Conservation (phyloP, 2,797 vertebrate species). For the Rhynchotus rufescens region DNA sequence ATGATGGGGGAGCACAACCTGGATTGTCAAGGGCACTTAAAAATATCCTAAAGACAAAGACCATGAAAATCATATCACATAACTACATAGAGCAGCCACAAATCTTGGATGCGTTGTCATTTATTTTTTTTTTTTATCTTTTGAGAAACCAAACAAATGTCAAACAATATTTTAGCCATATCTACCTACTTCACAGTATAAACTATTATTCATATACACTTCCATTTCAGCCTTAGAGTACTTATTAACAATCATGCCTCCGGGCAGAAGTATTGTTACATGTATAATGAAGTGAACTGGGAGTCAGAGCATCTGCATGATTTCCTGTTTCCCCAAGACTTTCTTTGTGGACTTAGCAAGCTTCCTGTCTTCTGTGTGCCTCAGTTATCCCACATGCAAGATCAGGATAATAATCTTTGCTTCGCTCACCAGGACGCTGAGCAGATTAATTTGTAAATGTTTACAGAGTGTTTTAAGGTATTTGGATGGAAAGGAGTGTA, state of each 20-base stretch:
- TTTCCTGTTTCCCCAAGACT: background rate
- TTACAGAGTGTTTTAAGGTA: background rate
- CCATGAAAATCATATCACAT: background rate
- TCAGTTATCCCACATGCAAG: background rate
- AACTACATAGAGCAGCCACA: background rate
- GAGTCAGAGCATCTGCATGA: background rate
- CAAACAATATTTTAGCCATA: background rate
- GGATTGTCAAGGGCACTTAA: conserved; percentile 29
- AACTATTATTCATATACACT: background rate
- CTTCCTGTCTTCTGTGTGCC: background rate
- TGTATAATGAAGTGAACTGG: background rate
- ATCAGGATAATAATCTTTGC: background rate
- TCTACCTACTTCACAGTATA: background rate
- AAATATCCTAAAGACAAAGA: background rate
- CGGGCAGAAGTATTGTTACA: background rate
- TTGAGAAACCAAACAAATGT: background rate
- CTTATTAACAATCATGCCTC: background rate
- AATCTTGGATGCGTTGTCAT: background rate
- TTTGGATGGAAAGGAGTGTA: background rate
- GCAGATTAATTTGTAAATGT: background rate
- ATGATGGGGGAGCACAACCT: conserved; percentile 19
- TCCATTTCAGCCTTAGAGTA: background rate
- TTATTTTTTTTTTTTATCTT: background rate
- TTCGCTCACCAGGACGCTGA: background rate
- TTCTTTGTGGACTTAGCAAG: background rate